Conservation (phyloP, 2,113 vertebrate species). For the Lycocorax pyrrhopterus region DNA sequence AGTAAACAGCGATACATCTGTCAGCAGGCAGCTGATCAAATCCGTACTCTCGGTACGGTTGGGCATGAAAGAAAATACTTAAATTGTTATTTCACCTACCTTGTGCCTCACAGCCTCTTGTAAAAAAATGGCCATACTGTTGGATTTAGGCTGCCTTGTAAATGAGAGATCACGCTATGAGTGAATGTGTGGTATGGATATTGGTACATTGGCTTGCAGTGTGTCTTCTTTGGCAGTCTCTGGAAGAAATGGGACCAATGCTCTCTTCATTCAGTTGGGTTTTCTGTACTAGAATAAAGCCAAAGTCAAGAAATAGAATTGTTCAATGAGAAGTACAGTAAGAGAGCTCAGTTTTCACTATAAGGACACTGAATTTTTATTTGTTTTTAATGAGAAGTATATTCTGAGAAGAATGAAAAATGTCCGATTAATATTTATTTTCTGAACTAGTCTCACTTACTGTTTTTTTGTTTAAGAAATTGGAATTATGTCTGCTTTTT, state of each 20-base stretch:
- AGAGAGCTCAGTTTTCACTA: background rate
- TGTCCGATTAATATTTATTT: background rate
- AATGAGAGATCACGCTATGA: conserved; percentile 24
- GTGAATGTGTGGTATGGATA: background rate
- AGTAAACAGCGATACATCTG: conserved; percentile 41
- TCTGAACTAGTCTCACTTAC: background rate
- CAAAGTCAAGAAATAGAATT: background rate
- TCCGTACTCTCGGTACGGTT: background rate
- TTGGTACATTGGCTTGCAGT: background rate
- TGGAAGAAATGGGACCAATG: background rate
- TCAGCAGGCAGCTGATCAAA: conserved; percentile 38
- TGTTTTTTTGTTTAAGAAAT: background rate
- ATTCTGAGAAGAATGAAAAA: background rate
- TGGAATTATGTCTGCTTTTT: conserved; percentile 30
- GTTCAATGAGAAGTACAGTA: background rate
- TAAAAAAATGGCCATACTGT: conserved; percentile 8
- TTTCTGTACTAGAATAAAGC: background rate
- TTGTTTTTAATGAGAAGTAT: background rate
- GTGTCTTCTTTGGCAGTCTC: background rate
- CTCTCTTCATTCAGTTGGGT: background rate
- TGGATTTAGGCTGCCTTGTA: conserved; percentile 63
- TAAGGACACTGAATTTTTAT: background rate
- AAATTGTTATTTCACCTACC: background rate
- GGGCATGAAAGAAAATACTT: conserved; percentile 60
- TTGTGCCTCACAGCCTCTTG: background rate